Percentiles rank a stretch among this genome's conserved stretches.
These are phyloP conservation scores for Carlito syrichta DNA, from an alignment of 2,113 vertebrate species.

Conservation along the genomic window DNA sequence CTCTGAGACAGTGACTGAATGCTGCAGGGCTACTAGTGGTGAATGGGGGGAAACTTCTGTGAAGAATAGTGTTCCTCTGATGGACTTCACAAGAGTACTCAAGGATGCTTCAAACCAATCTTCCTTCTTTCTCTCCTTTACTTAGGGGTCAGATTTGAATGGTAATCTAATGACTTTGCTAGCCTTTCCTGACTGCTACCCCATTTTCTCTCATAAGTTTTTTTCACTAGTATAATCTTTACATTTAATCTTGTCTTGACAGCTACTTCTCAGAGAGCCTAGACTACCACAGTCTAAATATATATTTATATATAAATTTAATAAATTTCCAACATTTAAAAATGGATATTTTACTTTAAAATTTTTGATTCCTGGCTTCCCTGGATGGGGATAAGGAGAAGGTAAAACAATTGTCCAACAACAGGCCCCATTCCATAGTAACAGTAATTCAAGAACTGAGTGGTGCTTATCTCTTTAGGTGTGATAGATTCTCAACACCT, in stretches of 20 bases:
- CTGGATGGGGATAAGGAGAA: not conserved
- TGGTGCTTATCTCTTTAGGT: not conserved
- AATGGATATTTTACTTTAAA: not conserved
- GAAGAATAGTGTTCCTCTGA: not conserved
- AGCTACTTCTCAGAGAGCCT: not conserved
- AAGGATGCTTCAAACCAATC: not conserved
- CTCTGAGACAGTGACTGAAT: not conserved
- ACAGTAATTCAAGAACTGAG: not conserved
- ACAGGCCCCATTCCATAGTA: not conserved
- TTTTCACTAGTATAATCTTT: not conserved
- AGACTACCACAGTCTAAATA: not conserved
- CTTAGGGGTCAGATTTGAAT: not conserved
- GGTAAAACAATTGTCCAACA: not conserved
- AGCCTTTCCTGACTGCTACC: not conserved
- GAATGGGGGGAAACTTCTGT: not conserved
- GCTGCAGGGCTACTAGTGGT: fast-evolving
- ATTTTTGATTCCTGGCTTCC: not conserved
- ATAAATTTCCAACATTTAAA: not conserved
- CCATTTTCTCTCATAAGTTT: not conserved
- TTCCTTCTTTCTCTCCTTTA: not conserved
- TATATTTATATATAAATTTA: not conserved
- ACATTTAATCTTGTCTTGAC: not conserved
- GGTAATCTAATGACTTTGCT: too few relatives aligned
- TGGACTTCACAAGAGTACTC: not conserved
- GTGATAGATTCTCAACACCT: not conserved